Evolutionary conservation across 2,797 vertebrate species (phyloP), one percentile per base, ranked within the genome.

Genomic region (Premnoplex brunnescens): DNA sequence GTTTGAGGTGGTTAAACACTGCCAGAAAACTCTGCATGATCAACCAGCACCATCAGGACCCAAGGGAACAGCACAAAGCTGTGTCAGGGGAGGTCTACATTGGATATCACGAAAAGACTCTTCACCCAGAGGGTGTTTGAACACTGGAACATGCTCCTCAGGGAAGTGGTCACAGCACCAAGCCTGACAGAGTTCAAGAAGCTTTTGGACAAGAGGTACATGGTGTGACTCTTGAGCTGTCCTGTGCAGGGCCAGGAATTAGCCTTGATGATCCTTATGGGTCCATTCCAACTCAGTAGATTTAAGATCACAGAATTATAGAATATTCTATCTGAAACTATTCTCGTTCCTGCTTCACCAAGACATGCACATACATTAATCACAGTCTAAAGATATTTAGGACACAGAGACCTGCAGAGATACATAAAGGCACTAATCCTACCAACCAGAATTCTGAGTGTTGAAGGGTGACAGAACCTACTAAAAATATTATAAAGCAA

Each of bases 331-430:
- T 20, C 19, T 24, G 30, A 69, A 81, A 62, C 0, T 1, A 17
- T 12, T 19, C 14, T 39, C 7, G 6, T 9, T 78, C 6, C 46
- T 49, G 37, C 67, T 81, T 75, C 63, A 73, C 11, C 6, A 41
- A 51, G 37, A 36, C 58, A 62, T 0, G 0, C 2, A 7, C 7
- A 44, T 18, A 28, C 12, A 15, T 32, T 32, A 59, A 10, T 3
- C 28, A 60, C 14, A 12, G 9, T 20, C 20, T 43, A 32, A 51
- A 68, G 22, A 22, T 4, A 32, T 1, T 3, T 1, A 80, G 56
- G 30, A 34, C 22, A 68, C 8, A 28, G 0, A 28, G 23, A 46
- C 6, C 10, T 59, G 44, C 24, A 77, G 37, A 52, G 6, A n/a
- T 3, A 37, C 9, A 28, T 6, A 60, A 36, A 39, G 9, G 18